phyloP scores from a whole-genome alignment of 2,888 invertebrate species.

The Leptopilina syphax region DNA sequence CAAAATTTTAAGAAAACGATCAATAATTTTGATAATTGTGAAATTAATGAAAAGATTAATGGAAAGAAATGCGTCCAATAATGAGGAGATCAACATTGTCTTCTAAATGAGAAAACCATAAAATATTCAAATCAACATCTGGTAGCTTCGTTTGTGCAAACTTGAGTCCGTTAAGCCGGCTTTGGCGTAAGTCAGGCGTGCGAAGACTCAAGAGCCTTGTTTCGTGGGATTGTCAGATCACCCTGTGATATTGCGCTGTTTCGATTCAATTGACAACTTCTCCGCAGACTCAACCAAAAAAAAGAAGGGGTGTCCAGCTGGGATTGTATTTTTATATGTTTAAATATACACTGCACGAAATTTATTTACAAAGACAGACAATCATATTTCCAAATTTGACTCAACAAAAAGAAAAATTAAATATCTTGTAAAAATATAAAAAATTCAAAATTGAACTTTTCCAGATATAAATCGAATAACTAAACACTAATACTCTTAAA shows the following conservation, averaged over 20 bases:
- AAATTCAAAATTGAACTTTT: too few species aligned
- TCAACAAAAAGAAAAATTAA: too few species aligned
- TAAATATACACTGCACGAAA: background rate
- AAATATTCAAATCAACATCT: conserved; percentile 75
- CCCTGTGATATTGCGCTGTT: conserved; percentile 61
- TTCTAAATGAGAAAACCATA: conserved; percentile 57
- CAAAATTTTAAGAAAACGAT: too few species aligned
- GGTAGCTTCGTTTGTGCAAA: conserved; percentile 72
- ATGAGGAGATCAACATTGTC: conserved; percentile 42
- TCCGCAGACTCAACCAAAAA: conserved; percentile 41
- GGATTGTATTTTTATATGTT: background rate
- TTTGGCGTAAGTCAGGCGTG: conserved; percentile 74
- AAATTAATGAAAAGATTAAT: background rate
- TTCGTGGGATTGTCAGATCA: conserved; percentile 73
- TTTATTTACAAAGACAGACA: background rate
- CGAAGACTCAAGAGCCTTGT: conserved; percentile 74
- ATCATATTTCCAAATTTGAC: background rate
- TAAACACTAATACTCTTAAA: too few species aligned
- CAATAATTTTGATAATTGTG: too few species aligned
- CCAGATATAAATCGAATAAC: too few species aligned
- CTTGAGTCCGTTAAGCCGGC: conserved; percentile 74
- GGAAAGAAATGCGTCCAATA: background rate
- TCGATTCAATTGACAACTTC: conserved; percentile 68
- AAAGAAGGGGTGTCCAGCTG: conserved; percentile 52
- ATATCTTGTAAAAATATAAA: too few species aligned